These are phyloP conservation scores for Macrotus californicus DNA, from an alignment of 2,113 vertebrate species.

Conservation along the genomic window DNA sequence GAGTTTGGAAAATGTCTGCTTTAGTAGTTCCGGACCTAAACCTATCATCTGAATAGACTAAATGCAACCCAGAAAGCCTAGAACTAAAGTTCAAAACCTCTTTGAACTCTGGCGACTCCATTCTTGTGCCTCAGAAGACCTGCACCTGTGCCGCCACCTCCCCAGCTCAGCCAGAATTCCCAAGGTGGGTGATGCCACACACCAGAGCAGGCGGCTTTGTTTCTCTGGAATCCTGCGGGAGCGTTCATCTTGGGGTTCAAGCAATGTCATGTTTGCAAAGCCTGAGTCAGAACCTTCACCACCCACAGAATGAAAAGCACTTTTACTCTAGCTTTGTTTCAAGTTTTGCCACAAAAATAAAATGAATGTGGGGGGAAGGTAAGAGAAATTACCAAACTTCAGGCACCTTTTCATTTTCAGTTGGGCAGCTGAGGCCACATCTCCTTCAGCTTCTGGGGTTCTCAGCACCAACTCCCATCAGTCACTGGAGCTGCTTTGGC, in stretches of 20 bases:
- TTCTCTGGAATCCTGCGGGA: conserved; percentile 4
- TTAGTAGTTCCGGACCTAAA: not conserved
- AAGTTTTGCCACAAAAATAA: conserved; percentile 48
- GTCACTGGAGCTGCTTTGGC: not conserved
- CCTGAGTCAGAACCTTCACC: conserved; percentile 57
- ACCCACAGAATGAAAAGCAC: conserved; percentile 54
- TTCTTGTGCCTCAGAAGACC: not conserved
- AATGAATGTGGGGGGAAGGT: not conserved
- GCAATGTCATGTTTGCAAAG: conserved; percentile 59
- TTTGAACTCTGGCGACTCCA: conserved; percentile 37
- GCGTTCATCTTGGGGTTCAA: not conserved
- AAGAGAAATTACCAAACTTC: not conserved
- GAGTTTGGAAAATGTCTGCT: not conserved
- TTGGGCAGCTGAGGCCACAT: not conserved
- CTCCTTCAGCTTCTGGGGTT: not conserved
- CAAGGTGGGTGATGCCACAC: not conserved
- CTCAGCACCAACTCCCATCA: conserved; percentile 13
- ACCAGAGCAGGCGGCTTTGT: not conserved
- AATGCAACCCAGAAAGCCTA: not conserved
- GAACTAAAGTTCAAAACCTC: conserved; percentile 33
- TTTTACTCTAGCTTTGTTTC: conserved; percentile 47
- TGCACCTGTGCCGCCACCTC: conserved; percentile 24
- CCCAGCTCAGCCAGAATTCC: not conserved
- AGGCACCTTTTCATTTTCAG: conserved; percentile 13
- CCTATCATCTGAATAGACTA: not conserved